Evolutionary conservation across 2,888 invertebrate species (phyloP), one percentile per base, ranked within the genome.

Genomic region (Agrotis puta): DNA sequence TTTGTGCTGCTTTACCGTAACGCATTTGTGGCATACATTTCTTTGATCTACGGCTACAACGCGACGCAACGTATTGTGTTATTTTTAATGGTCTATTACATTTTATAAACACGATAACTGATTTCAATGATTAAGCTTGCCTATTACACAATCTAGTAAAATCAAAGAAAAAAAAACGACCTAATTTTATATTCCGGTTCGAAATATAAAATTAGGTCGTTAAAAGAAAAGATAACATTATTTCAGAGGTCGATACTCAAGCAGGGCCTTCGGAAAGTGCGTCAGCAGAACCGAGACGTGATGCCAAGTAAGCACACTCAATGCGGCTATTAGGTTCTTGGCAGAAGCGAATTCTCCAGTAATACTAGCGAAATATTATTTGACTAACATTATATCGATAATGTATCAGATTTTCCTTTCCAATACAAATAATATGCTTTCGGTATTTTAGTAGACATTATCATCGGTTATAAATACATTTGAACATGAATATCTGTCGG

Each of bases 301-400:
- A 56, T 74, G 74, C 74, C 74, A 74, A 74, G 77, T 77, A 45
- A 54, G 53, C 54, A 24, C 22, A 33, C 27, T 68, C 53, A 58
- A 48, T 73, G 51, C 57, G 27, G 27, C 33, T 48, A 47, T 54
- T 70, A 48, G 48, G 14, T 59, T 76, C 43, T 67, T 74, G 77
- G 74, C 74, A 77, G 18, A 33, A n/a, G 27, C 43, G 43, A 59
- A 13, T 13, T 43, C 5, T 45, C 13, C 53, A 24, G 20, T 53
- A 39, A 64, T 43, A 48, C 53, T 22, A 51, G 53, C 24, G 43
- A 57, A 70, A 58, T 20, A 67, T 58, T 58, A 53, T 76, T 54
- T 22, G 16, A 43, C 74, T 54, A 71, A 50, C 45, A 54, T 64
- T 27, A 11, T 39, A 39, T 64, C 70, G 53, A 74, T 71, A 39